Percentiles rank a stretch among this genome's conserved stretches.
These are phyloP conservation scores for Plagodis pulveraria DNA, from an alignment of 2,888 invertebrate species.

Conservation along the genomic window DNA sequence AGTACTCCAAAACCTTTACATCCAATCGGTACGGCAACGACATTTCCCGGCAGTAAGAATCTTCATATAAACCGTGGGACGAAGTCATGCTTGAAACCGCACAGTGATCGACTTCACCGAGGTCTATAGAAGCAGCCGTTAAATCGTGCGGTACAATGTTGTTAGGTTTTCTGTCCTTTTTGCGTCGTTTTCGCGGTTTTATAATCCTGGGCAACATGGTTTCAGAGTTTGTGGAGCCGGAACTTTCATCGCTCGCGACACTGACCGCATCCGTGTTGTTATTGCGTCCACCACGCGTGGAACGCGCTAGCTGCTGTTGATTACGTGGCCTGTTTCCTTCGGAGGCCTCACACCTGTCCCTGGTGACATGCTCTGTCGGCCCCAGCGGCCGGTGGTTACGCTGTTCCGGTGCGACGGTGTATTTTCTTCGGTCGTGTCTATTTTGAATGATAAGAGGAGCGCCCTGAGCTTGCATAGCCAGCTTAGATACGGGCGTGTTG, in stretches of 20 bases:
- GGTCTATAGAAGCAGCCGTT: conserved; percentile 67
- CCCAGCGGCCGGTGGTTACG: conserved; percentile 68
- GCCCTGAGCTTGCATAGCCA: conserved; percentile 94
- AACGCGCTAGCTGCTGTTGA: conserved; percentile 74
- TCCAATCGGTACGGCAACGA: conserved; percentile 77
- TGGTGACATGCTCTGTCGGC: conserved; percentile 60
- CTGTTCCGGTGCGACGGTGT: conserved; percentile 69
- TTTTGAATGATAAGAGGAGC: conserved; percentile 92
- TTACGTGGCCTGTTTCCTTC: conserved; percentile 73
- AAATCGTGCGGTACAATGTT: conserved; percentile 79
- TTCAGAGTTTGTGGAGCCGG: conserved; percentile 87
- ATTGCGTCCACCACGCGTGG: conserved; percentile 71
- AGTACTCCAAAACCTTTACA: conserved; percentile 74
- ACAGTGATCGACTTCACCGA: conserved; percentile 78
- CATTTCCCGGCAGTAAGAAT: conserved; percentile 79
- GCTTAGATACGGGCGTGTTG: conserved; percentile 87
- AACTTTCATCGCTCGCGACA: conserved; percentile 92
- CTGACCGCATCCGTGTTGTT: conserved; percentile 88
- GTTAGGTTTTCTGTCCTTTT: conserved; percentile 93
- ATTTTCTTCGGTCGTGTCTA: conserved; percentile 84
- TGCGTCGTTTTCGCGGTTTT: conserved; percentile 94
- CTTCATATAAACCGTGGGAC: conserved; percentile 75
- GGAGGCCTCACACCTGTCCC: conserved; percentile 68
- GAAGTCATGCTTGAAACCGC: conserved; percentile 64
- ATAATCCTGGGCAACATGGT: conserved; percentile 94